phyloP scores from a whole-genome alignment of 2,113 vertebrate species.

The Nematolebias whitei region DNA sequence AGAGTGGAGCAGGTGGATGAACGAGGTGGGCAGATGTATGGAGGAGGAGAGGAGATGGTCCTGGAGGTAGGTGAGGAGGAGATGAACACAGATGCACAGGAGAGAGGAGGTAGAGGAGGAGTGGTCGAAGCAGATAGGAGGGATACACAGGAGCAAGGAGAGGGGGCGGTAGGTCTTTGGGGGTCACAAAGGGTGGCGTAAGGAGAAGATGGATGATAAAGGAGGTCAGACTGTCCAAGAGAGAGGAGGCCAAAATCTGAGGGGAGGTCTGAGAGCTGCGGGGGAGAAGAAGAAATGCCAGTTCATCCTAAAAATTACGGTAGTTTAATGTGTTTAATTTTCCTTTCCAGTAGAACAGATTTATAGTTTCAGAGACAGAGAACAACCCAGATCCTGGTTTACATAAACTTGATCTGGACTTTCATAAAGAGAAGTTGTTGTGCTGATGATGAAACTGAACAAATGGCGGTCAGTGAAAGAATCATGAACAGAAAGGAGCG shows the following conservation, averaged over 20 bases:
- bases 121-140: constrained; percentile 15
- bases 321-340: not conserved
- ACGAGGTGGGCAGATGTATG: not conserved
- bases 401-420: too few relatives aligned
- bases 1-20: constrained; percentile 1
- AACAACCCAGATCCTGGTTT: too few relatives aligned
- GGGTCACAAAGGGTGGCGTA: constrained; percentile 22
- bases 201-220: constrained; percentile 25
- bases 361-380: not conserved
- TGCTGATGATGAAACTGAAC: not conserved
- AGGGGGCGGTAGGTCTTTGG: not conserved
- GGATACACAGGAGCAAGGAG: constrained; percentile 4
- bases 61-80: constrained; percentile 16
- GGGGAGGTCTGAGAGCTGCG: constrained; percentile 49
- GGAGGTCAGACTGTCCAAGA: constrained; percentile 25
- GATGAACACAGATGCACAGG: constrained; percentile 6
- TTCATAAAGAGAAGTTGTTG: too few relatives aligned
- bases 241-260: constrained; percentile 50
- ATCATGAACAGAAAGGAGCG: not conserved
- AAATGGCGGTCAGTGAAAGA: too few relatives aligned
- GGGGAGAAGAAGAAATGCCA: too few relatives aligned
- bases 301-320: too few relatives aligned
- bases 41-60: constrained; percentile 1
- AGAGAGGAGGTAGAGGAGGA: constrained; percentile 5
- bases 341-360: too few relatives aligned